Base-by-base conservation (phyloP, 2,888 invertebrate species). In the Agrochola circellaris region DNA sequence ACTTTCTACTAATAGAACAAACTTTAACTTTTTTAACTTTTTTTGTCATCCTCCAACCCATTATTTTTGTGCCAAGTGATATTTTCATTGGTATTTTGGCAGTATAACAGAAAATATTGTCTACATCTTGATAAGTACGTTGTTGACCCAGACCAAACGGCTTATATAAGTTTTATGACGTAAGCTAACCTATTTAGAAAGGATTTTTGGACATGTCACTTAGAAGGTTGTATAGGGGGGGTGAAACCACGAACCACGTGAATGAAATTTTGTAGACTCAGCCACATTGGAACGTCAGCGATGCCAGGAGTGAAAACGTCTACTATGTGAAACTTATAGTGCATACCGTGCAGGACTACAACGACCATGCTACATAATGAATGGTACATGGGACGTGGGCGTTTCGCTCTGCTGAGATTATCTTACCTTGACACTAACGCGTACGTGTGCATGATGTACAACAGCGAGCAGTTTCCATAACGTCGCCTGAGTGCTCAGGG, bases 21-120 rank as follows among this genome's bases (percentile, higher is more conserved):
- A 45, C 45, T 15, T n/a, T n/a, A n/a, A n/a, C n/a, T n/a, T n/a
- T n/a, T n/a, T n/a, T n/a, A n/a, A n/a, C 9, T 60, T n/a, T 61
- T 38, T 61, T 38, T 38, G 17, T 15, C 48, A 17, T 20, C 15
- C 17, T 17, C 23, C 30, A 3, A 11, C 51, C 61, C 79, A 54
- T 15, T 61, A 60, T 23, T 2, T 48, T n/a, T 15, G 6, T 17
- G 8, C 15, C 38, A 72, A 72, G 30, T 34, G 38, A 42, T 15
- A 73, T 34, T 58, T 34, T 54, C 23, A 61, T 45, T 45, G 2
- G 54, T 54, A 11, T 62, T 62, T 81, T 81, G 81, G 81, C 73
- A 73, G 58, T 26, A 34, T 17, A 51, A 34, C 30, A 54, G 58
- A 51, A 73, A 30, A 56, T 80, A 65, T 51, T 42, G 81, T 72